Evolutionary conservation across 2,113 vertebrate genomes (phyloP).

Genomic region (Elephas maximus): DNA sequence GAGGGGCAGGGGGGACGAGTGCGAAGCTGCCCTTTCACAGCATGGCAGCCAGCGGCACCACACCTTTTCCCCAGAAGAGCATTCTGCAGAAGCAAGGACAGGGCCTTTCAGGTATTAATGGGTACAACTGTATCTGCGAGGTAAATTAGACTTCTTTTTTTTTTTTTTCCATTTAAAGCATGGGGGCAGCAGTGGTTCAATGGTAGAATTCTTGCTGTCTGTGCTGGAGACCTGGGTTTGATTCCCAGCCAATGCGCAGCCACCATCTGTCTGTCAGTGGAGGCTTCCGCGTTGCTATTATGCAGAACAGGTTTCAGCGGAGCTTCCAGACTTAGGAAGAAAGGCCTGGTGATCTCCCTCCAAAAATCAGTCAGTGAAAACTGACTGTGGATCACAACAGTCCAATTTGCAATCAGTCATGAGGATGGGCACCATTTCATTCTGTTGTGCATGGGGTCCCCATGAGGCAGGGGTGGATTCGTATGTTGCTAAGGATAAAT

Average conservation of each 20-base stretch:
- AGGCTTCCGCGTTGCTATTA: background rate
- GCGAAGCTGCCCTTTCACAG: background rate
- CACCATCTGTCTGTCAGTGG: background rate
- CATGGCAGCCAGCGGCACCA: rapidly evolving
- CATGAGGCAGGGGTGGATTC: background rate
- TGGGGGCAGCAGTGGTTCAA: background rate
- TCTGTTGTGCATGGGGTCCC: background rate
- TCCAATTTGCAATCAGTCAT: background rate
- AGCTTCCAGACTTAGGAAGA: background rate
- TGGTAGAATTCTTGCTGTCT: background rate
- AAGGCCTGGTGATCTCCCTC: background rate
- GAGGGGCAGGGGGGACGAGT: rapidly evolving
- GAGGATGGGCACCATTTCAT: background rate
- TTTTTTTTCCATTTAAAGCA: background rate
- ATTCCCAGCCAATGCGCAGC: background rate
- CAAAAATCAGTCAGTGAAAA: background rate
- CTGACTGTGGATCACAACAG: background rate
- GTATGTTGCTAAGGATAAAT: background rate
- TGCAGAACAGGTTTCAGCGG: background rate
- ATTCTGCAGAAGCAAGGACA: background rate
- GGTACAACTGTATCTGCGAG: background rate
- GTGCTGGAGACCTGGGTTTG: background rate
- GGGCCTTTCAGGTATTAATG: rapidly evolving
- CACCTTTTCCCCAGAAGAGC: rapidly evolving
- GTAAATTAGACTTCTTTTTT: background rate